Percentiles rank a stretch among this genome's conserved stretches.
Conservation (phyloP, 2,888 invertebrate genomes). For the Drosophila multiciliata region DNA sequence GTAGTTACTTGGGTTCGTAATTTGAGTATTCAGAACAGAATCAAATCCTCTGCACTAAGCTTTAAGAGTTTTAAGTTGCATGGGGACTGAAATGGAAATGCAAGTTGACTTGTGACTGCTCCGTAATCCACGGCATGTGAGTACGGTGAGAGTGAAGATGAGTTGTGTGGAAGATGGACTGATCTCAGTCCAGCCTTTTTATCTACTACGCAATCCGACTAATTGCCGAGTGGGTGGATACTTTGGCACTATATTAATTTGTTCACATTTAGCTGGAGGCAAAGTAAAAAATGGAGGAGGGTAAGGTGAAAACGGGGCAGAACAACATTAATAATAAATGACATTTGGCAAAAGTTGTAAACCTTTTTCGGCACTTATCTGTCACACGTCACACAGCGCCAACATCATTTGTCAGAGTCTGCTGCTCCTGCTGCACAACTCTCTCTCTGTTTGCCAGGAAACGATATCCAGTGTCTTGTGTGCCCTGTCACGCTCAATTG, state of each 20-base stretch:
- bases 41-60: not conserved
- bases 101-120: conserved; percentile 13
- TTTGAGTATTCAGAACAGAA: not conserved
- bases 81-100: not conserved
- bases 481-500: conserved; percentile 72
- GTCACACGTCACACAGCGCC: conserved; percentile 75
- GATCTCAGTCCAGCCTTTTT: conserved; percentile 7
- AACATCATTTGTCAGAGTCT: conserved; percentile 75
- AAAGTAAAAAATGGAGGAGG: not conserved
- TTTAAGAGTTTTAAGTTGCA: not conserved
- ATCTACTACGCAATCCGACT: conserved; percentile 59
- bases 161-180: not conserved
- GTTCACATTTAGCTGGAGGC: conserved; percentile 57
- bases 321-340: conserved; percentile 76
- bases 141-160: not conserved
- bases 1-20: not conserved
- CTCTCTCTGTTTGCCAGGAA: conserved; percentile 12
- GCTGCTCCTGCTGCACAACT: conserved; percentile 20
- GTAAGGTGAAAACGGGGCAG: not conserved
- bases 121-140: conserved; percentile 22
- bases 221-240: conserved; percentile 58
- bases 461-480: conserved; percentile 17
- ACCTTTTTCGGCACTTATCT: conserved; percentile 83
- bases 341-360: conserved; percentile 78
- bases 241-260: conserved; percentile 64